Evolutionary conservation across 2,888 invertebrate genomes (phyloP).

Genomic region (Sinopyrophorus schimmeli): DNA sequence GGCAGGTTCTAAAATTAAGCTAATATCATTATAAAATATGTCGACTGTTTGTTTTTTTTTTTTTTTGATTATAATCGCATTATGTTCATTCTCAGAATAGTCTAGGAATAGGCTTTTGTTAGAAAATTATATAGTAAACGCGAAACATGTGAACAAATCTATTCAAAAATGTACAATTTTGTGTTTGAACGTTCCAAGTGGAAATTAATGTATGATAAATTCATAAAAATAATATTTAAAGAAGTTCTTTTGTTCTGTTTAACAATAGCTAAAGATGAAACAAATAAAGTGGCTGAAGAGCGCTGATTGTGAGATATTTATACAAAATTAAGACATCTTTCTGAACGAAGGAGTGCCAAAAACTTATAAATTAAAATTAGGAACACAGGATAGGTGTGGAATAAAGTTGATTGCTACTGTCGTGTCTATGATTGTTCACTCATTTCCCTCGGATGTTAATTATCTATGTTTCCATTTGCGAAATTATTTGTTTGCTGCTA

Average conservation of each 20-base stretch:
- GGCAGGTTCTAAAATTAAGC: slow-evolving; percentile 9
- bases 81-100: slow-evolving; percentile 5
- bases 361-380: too few relatives aligned
- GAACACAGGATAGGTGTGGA: slow-evolving; percentile 17
- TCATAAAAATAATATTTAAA: too few relatives aligned
- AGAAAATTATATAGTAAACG: slow-evolving; percentile 2
- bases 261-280: too few relatives aligned
- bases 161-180: too few relatives aligned
- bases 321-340: slow-evolving; percentile 18
- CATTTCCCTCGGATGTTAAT: slow-evolving; percentile 27
- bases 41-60: too few relatives aligned
- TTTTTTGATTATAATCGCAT: too few relatives aligned
- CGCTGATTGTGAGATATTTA: too few relatives aligned
- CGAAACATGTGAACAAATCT: neutral
- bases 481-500: slow-evolving; percentile 22
- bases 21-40: slow-evolving; percentile 10
- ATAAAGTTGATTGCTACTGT: slow-evolving; percentile 26
- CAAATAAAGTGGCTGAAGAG: too few relatives aligned
- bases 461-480: slow-evolving; percentile 26
- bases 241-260: too few relatives aligned
- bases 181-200: too few relatives aligned
- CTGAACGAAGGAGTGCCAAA: slow-evolving; percentile 18
- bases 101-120: slow-evolving; percentile 1
- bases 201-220: too few relatives aligned
- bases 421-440: slow-evolving; percentile 25